Base-by-base conservation (phyloP, 1,140 invertebrate genomes). In the Mesaphorura yosii region DNA sequence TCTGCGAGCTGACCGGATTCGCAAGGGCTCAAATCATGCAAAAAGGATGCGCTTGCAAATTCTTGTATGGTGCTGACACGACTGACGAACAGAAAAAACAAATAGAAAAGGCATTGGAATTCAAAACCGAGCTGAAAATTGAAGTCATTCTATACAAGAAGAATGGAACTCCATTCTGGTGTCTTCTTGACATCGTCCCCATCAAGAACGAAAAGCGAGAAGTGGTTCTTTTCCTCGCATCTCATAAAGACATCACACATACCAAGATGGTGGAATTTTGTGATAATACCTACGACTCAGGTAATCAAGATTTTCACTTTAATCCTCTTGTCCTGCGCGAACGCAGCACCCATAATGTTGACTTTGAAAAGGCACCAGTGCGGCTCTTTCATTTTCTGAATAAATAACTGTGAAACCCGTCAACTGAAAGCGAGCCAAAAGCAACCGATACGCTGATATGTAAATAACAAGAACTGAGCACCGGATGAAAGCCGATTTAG, bases 121-220 rank as follows among this genome's bases (percentile, higher is more conserved):
- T 78, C 45, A 92, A 93, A 73, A 80, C 80, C 55, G 91, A 95
- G 72, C 78, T 93, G 45, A 94, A 95, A 72, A 75, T 89, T 48
- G 90, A 95, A 74, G 82, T 96, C 53, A 83, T 88, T 62, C 87
- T 95, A 68, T 94, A 95, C 71, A 92, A 90, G 70, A 93, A 92
- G 72, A 86, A 82, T 74, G 88, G 89, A 58, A 80, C 78, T 56
- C 82, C 86, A 28, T 97, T 97, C 70, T 90, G 89, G 84, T 97
- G 92, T 71, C 76, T 95, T 55, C 77, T 97, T 71, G 92, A 97
- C 72, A 94, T 97, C 68, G 90, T 96, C 37, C 91, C 91, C 65
- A 97, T 97, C 72, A 95, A 95, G 75, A 97, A 97, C 77, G 91
- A 97, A 68, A 95, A 95, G 70, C 78, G 89, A 55, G 89, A 95